Percentiles rank a stretch among this genome's conserved stretches.
Conservation (phyloP, 2,113 vertebrate species). For the Mirza zaza region DNA sequence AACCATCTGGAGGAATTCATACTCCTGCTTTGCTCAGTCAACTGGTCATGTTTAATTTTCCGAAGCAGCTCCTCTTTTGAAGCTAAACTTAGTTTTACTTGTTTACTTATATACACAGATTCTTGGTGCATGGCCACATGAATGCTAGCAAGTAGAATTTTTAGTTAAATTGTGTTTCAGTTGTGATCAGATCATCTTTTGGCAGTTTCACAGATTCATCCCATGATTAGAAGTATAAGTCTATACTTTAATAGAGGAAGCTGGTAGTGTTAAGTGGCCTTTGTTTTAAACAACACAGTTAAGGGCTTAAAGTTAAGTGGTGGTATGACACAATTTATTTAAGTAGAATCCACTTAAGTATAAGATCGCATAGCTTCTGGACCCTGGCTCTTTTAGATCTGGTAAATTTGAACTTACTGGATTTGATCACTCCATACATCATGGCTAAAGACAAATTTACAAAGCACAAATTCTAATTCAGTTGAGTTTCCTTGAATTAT, state of each 20-base stretch:
- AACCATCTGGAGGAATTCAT: background rate
- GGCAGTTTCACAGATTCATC: background rate
- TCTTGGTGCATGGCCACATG: background rate
- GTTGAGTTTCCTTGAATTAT: slow-evolving; percentile 4
- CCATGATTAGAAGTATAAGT: background rate
- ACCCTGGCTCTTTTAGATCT: background rate
- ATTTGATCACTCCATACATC: background rate
- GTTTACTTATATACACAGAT: background rate
- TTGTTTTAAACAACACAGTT: background rate
- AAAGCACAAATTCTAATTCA: background rate
- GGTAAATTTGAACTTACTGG: background rate
- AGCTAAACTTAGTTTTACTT: background rate
- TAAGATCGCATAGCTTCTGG: background rate
- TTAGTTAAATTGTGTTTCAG: background rate
- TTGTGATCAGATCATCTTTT: background rate
- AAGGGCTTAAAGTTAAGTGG: background rate
- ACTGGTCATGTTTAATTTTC: background rate
- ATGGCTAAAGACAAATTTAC: slow-evolving; percentile 2
- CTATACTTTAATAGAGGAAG: background rate
- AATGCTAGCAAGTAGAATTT: background rate
- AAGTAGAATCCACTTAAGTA: background rate
- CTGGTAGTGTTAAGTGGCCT: background rate
- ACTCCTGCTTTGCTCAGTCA: background rate
- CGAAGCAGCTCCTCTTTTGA: background rate
- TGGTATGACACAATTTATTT: background rate